These are phyloP conservation scores for Rhamphomyia laevipes DNA, from an alignment of 2,888 invertebrate species.

Conservation along the genomic window DNA sequence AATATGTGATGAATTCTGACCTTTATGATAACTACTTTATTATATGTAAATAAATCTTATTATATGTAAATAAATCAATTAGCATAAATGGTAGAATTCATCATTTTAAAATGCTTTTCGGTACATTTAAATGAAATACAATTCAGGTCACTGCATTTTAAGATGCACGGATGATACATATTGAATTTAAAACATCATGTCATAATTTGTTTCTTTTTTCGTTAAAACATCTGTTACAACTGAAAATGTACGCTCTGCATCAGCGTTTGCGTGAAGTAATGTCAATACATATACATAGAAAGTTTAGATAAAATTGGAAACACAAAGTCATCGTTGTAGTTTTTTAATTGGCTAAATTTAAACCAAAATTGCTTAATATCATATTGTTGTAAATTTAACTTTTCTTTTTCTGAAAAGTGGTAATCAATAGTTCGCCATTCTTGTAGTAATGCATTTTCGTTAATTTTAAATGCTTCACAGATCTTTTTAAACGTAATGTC, in stretches of 20 bases:
- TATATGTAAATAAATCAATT: not conserved
- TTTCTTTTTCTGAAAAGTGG: not conserved
- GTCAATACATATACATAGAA: slow-evolving; percentile 2
- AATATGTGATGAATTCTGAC: not conserved
- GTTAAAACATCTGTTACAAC: slow-evolving; percentile 2
- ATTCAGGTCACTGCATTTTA: not conserved
- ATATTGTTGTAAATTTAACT: not conserved
- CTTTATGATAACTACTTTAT: too few relatives aligned
- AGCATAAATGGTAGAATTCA: not conserved
- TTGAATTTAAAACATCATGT: not conserved
- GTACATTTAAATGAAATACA: not conserved
- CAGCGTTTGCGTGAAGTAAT: slow-evolving; percentile 5
- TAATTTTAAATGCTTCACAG: too few relatives aligned
- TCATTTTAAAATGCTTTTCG: not conserved
- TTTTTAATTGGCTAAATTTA: not conserved
- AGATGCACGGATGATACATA: not conserved
- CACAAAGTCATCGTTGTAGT: not conserved
- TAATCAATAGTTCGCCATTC: not conserved
- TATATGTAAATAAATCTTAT: too few relatives aligned
- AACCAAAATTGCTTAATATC: not conserved
- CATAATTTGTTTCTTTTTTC: not conserved
- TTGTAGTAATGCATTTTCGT: too few relatives aligned
- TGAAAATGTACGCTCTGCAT: slow-evolving; percentile 6
- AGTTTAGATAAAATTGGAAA: slow-evolving; percentile 1
- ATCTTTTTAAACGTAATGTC: too few relatives aligned